These are phyloP conservation scores for Pantherophis guttatus DNA, from an alignment of 2,113 vertebrate genomes.

Conservation along the genomic window DNA sequence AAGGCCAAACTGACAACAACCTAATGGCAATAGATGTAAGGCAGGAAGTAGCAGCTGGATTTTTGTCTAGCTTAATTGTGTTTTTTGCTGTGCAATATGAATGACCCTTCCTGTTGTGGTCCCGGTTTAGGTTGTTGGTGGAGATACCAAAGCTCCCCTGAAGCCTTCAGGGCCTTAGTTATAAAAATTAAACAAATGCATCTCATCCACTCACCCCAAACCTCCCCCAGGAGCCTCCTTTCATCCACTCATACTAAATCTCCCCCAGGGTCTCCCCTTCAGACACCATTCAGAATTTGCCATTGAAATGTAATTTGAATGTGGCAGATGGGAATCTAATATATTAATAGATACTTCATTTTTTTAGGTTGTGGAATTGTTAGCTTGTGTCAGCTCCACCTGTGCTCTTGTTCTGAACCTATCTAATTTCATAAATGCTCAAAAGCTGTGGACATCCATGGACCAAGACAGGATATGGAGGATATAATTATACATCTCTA, in stretches of 20 bases:
- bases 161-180: background rate
- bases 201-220: background rate
- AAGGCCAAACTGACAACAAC: background rate
- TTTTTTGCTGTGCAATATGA: background rate
- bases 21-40: background rate
- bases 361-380: background rate
- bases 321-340: background rate
- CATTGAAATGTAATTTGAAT: background rate
- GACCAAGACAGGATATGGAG: background rate
- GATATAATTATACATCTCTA: background rate
- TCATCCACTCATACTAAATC: background rate
- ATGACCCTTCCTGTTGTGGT: background rate
- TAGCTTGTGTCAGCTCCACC: background rate
- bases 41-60: background rate
- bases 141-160: background rate
- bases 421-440: background rate
- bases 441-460: background rate
- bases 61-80: background rate
- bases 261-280: background rate
- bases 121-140: background rate
- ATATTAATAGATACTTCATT: background rate
- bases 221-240: background rate
- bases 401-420: background rate
- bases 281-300: background rate
- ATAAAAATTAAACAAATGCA: background rate